Base-by-base conservation (phyloP, 2,797 vertebrate species). In the Paramormyrops hopkinsi region DNA sequence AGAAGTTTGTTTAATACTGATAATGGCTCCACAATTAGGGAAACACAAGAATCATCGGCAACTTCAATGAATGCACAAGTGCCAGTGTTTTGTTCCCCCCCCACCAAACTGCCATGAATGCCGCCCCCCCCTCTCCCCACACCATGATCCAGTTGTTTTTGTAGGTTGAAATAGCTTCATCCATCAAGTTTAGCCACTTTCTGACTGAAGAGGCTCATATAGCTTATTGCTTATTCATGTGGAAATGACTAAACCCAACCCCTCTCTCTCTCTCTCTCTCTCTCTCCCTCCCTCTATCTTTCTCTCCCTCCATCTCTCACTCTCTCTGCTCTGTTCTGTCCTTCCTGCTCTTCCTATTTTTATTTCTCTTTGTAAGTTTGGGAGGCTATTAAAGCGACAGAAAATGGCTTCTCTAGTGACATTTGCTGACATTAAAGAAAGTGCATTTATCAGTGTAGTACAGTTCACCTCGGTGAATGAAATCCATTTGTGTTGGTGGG, bases 351-450 rank as follows among this genome's bases (percentile, higher is more conserved):
- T 91, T 96, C 96, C 96, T 96, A 94, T 94, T 97, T 96, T 97
- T 94, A 95, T 95, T 96, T 96, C 94, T 97, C 95, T 97, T 97
- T 94, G 94, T 95, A 96, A 96, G 95, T 96, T 95, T 95, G 94
- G 93, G 95, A 95, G 96, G 96, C 97, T 97, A 97, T 97, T 97
- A 96, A 96, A 97, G 97, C 95, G 95, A 96, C 97, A 96, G 97
- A 96, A 99, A 99, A 98, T 98, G 97, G 97, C 97, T 99, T 98
- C 98, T 97, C 96, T 95, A 95, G 96, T 99, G 98, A 99, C 98
- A 99, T 99, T 99, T 99, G 97, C 97, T 99, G 98, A 98, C 98
- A 99, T 99, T 99, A 98, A 99, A 96, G 96, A 96, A 96, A 97
- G 96, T 97, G 96, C 97, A 98, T 99, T 99, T 99, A 99, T 98